Evolutionary conservation across 92 coral and sea anemone species (phyloP).

Genomic region (Metridium senile): DNA sequence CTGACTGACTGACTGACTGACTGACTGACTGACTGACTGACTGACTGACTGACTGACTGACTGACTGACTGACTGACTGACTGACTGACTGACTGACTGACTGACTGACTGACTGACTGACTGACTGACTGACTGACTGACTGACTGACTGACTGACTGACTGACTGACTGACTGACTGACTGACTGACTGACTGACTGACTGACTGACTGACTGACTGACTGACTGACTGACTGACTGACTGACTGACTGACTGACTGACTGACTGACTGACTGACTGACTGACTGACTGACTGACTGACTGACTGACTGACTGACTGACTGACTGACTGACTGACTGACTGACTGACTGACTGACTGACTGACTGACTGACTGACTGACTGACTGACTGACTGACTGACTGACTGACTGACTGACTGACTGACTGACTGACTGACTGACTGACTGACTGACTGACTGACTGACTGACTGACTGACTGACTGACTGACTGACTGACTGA

Average conservation of each 20-base stretch:
- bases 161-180: background rate
- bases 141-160: too few relatives aligned
- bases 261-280: too few relatives aligned
- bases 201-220: background rate
- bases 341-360: too few relatives aligned
- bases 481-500: background rate
- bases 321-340: background rate
- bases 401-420: background rate
- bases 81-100: background rate
- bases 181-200: background rate
- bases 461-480: too few relatives aligned
- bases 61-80: background rate
- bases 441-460: too few relatives aligned
- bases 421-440: background rate
- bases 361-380: too few relatives aligned
- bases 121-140: too few relatives aligned
- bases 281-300: background rate
- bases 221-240: background rate
- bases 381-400: background rate
- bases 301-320: background rate
- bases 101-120: background rate
- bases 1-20: background rate
- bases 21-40: too few relatives aligned
- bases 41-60: too few relatives aligned
- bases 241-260: too few relatives aligned